These are phyloP conservation scores for Oncopeltus fasciatus DNA, from an alignment of 1,140 invertebrate species.

Conservation along the genomic window DNA sequence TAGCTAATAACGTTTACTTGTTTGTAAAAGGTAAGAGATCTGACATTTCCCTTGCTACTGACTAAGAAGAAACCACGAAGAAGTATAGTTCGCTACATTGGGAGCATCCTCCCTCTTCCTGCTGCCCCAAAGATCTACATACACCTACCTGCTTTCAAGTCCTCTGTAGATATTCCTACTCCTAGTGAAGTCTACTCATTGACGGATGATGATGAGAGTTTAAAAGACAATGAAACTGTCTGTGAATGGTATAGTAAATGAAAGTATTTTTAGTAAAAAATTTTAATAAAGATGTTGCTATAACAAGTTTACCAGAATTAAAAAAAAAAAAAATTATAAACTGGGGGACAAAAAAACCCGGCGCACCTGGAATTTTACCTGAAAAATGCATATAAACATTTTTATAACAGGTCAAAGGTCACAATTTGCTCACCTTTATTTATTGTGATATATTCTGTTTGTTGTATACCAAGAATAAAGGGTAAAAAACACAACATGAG, in stretches of 20 bases:
- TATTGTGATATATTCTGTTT: no score
- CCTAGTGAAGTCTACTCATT: not conserved
- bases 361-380: no score
- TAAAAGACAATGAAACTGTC: not conserved
- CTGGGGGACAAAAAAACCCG: no score
- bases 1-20: no score
- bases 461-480: no score
- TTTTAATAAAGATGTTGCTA: not conserved
- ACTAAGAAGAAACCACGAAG: not conserved
- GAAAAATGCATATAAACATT: no score
- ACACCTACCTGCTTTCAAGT: not conserved
- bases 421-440: no score
- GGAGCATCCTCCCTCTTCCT: not conserved
- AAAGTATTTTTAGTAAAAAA: not conserved
- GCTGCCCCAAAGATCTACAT: not conserved
- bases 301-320: not conserved
- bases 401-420: no score
- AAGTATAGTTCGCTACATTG: constrained; percentile 2
- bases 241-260: not conserved
- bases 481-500: no score
- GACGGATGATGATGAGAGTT: not conserved
- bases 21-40: not conserved
- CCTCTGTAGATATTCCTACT: not conserved
- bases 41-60: constrained; percentile 1
- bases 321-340: no score